Percentiles rank a stretch among this genome's conserved stretches.
Conservation (phyloP, 2,797 vertebrate genomes). For the Rhinoraja longicauda region DNA sequence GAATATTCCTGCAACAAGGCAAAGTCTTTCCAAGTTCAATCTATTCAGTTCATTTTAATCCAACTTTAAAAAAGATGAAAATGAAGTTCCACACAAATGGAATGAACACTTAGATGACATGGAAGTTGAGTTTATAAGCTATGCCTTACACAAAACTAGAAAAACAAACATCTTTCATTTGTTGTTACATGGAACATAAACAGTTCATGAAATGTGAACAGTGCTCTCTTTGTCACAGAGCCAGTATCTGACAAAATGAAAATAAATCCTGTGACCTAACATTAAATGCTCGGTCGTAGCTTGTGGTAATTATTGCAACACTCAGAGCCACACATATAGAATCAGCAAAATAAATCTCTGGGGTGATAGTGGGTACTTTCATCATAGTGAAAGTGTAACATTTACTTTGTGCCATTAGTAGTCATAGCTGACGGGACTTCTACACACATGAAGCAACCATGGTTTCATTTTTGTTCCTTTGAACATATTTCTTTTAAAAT, state of each 20-base stretch:
- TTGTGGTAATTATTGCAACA: background rate
- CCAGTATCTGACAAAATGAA: background rate
- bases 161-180: background rate
- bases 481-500: slow-evolving; percentile 26
- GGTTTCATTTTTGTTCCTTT: slow-evolving; percentile 32
- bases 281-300: slow-evolving; percentile 12
- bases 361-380: background rate
- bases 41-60: slow-evolving; percentile 17
- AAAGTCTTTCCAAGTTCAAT: slow-evolving; percentile 17
- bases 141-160: slow-evolving; percentile 3
- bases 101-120: background rate
- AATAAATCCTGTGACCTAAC: background rate
- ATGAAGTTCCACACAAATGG: slow-evolving; percentile 16
- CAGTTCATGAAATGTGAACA: background rate
- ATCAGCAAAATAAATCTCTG: background rate
- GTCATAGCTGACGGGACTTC: no score
- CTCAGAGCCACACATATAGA: background rate
- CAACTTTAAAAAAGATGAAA: slow-evolving; percentile 1
- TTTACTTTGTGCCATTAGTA: background rate
- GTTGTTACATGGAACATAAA: background rate
- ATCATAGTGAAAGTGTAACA: background rate
- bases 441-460: background rate
- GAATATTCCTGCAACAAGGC: background rate
- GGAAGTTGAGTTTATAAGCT: background rate
- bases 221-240: slow-evolving; percentile 8